Evolutionary conservation across 2,113 vertebrate species (phyloP).

Genomic region (Rattus norvegicus): DNA sequence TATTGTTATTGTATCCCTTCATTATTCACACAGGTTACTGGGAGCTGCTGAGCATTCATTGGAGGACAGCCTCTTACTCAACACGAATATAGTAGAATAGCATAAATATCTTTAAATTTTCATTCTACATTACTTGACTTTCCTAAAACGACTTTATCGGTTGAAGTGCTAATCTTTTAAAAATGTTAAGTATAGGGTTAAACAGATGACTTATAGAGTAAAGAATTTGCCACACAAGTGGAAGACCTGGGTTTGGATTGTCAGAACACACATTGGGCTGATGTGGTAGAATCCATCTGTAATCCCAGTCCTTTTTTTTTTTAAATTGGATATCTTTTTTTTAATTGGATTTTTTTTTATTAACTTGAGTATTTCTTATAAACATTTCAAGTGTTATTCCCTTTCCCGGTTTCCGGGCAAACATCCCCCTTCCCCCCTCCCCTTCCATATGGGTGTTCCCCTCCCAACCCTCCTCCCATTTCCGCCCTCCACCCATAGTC

Average conservation of each 20-base stretch:
- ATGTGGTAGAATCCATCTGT: neutral
- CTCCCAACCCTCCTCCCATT: no score
- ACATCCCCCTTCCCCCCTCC: no score
- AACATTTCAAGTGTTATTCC: no score
- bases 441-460: no score
- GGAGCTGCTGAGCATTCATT: neutral
- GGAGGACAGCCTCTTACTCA: neutral
- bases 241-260: neutral
- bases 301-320: neutral
- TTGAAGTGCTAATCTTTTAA: neutral
- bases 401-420: no score
- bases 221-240: neutral
- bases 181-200: neutral
- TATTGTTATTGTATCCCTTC: conserved; percentile 71
- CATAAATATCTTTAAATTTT: conserved; percentile 53
- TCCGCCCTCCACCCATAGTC: no score
- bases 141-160: neutral
- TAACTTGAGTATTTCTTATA: no score
- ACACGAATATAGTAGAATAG: conserved; percentile 8
- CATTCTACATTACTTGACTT: neutral
- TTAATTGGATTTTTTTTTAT: no score
- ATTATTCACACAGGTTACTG: conserved; percentile 82
- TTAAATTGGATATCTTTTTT: no score
- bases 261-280: neutral
- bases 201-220: neutral